Evolutionary conservation across 2,888 invertebrate species (phyloP).

Genomic region (Aphidius colemani): DNA sequence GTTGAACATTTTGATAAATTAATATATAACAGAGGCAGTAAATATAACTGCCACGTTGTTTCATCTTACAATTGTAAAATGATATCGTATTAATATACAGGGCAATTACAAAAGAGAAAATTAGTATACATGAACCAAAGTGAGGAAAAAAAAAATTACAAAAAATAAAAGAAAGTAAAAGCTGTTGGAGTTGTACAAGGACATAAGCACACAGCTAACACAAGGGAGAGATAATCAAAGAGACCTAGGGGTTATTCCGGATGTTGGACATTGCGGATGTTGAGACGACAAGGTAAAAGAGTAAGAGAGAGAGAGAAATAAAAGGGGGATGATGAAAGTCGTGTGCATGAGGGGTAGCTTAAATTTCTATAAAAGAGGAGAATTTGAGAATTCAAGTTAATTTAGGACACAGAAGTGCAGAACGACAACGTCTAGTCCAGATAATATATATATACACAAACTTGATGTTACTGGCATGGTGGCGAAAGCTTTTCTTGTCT

Average conservation of each 20-base stretch:
- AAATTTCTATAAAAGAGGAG: slow-evolving; percentile 4
- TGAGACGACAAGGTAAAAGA: slow-evolving; percentile 24
- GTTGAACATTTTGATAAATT: too few species aligned
- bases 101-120: too few species aligned
- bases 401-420: slow-evolving; percentile 38
- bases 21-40: too few species aligned
- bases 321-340: slow-evolving; percentile 27
- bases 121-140: too few species aligned
- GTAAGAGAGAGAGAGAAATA: slow-evolving; percentile 22
- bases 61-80: too few species aligned
- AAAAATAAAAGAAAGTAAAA: too few species aligned
- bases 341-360: slow-evolving; percentile 14
- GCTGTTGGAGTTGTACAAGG: too few species aligned
- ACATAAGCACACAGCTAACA: neutral
- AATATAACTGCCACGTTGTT: too few species aligned
- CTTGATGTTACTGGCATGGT: slow-evolving; percentile 16
- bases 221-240: slow-evolving; percentile 5
- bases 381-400: slow-evolving; percentile 34
- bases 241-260: neutral
- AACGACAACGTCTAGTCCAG: slow-evolving; percentile 32
- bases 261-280: slow-evolving; percentile 2
- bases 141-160: too few species aligned
- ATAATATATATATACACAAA: slow-evolving; percentile 11
- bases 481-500: too few species aligned
- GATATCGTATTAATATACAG: too few species aligned